Evolutionary conservation across 2,797 vertebrate species (phyloP), one percentile per base, ranked within the genome.

Genomic region (Taeniopygia guttata): DNA sequence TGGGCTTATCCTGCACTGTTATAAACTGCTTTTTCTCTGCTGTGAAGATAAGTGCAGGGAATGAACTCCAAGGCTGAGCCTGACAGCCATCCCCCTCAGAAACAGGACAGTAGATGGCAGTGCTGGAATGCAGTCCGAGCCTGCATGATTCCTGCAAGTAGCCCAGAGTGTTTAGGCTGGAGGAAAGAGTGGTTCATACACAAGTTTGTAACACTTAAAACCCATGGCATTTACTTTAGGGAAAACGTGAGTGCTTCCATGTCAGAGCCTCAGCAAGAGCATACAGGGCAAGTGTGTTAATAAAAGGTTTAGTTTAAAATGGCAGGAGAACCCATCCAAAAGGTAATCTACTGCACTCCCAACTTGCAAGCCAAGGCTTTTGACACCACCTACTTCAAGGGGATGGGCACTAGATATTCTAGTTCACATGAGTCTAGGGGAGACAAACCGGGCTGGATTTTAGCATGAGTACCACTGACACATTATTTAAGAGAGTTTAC

Each of bases 231-330:
- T 60, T 72, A 18, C 58, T 84, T 55, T 16, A 40, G 30, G 48
- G 16, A 34, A 20, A 38, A 16, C 0, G 6, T 0, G 2, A 10
- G 14, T 0, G 0, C 16, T 82, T 79, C 55, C 3, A 0, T 8
- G 36, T 15, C 45, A 22, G n/a, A 34, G 42, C 43, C 42, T 59
- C 15, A 55, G 58, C 49, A 84, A 81, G 54, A 86, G 42, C 42
- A 40, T 49, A 14, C 32, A 20, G 48, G 17, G 25, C 51, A 72
- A 59, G 52, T 4, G 17, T 0, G 4, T 23, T 8, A 85, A 18
- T 52, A 74, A 84, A 70, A 84, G 12, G 49, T 18, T 85, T 17
- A 8, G 11, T 38, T 73, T 22, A 45, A 72, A 45, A 30, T 5
- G 8, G n/a, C 48, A 52, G 51, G 14, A 45, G n/a, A 11, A 66